These are phyloP conservation scores for Nipponia nippon DNA, from an alignment of 2,113 vertebrate genomes.

Conservation along the genomic window DNA sequence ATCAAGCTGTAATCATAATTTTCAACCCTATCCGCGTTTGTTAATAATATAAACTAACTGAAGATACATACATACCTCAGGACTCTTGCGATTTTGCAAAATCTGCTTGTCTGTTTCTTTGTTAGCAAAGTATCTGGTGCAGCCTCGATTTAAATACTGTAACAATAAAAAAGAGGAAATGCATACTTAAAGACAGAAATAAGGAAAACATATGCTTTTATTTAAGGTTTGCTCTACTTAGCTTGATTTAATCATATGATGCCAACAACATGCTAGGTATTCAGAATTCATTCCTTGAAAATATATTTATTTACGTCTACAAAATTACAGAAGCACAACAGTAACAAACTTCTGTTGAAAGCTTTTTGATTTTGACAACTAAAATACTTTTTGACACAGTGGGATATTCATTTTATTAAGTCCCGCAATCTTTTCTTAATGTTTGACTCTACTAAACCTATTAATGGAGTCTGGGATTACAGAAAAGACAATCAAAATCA, in stretches of 20 bases:
- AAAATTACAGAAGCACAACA: background rate
- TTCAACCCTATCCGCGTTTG: background rate
- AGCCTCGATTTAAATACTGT: slow-evolving; percentile 95
- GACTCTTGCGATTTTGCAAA: slow-evolving; percentile 91
- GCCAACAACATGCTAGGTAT: background rate
- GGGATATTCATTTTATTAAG: background rate
- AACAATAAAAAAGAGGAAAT: slow-evolving; percentile 19
- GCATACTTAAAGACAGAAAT: background rate
- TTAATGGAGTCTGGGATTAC: background rate
- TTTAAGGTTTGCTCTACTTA: background rate
- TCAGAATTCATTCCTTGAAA: background rate
- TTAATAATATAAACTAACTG: background rate
- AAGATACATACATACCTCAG: slow-evolving; percentile 81
- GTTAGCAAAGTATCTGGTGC: slow-evolving; percentile 92
- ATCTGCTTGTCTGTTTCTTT: slow-evolving; percentile 94
- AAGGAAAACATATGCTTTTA: background rate
- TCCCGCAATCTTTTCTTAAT: background rate
- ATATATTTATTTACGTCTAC: background rate
- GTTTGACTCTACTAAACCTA: background rate
- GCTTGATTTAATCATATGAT: background rate
- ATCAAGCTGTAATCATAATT: background rate
- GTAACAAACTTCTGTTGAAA: background rate
- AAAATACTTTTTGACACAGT: background rate
- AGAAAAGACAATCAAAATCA: background rate
- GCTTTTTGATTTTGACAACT: background rate